Conservation (phyloP, 2,797 vertebrate species). For the Prunella strophiata region DNA sequence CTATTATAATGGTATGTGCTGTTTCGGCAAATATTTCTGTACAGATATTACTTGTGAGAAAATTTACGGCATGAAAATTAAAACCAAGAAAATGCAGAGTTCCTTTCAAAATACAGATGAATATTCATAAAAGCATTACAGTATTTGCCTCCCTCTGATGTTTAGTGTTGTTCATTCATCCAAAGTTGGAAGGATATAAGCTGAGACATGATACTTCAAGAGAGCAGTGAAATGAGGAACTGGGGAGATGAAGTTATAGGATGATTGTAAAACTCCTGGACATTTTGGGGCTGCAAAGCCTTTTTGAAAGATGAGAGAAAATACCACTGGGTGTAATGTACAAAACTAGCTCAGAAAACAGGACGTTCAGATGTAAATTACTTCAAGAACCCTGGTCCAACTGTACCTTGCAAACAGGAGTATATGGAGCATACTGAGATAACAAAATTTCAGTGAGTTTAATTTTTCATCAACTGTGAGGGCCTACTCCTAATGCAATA, state of each 20-base stretch:
- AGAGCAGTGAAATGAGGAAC: slow-evolving; percentile 50
- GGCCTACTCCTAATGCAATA: background rate
- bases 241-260: slow-evolving; percentile 27
- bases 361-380: background rate
- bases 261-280: slow-evolving; percentile 56
- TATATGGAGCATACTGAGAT: background rate
- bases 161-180: slow-evolving; percentile 48
- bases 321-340: slow-evolving; percentile 1
- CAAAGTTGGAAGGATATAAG: slow-evolving; percentile 37
- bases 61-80: slow-evolving; percentile 25
- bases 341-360: background rate
- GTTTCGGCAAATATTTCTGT: slow-evolving; percentile 39
- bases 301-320: slow-evolving; percentile 22
- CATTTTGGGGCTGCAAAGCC: slow-evolving; percentile 17
- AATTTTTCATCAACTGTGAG: background rate
- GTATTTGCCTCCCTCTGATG: slow-evolving; percentile 54
- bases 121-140: slow-evolving; percentile 50
- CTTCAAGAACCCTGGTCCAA: background rate
- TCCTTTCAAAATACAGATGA: slow-evolving; percentile 57
- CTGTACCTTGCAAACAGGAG: background rate
- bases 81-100: slow-evolving; percentile 46
- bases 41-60: slow-evolving; percentile 25
- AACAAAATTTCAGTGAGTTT: background rate
- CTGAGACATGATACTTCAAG: slow-evolving; percentile 50
- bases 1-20: slow-evolving; percentile 11